Evolutionary conservation across 23 tunicate genomes (phyloP), one percentile per base, ranked within the genome.

Genomic region (Oikopleura vanhoeffeni): DNA sequence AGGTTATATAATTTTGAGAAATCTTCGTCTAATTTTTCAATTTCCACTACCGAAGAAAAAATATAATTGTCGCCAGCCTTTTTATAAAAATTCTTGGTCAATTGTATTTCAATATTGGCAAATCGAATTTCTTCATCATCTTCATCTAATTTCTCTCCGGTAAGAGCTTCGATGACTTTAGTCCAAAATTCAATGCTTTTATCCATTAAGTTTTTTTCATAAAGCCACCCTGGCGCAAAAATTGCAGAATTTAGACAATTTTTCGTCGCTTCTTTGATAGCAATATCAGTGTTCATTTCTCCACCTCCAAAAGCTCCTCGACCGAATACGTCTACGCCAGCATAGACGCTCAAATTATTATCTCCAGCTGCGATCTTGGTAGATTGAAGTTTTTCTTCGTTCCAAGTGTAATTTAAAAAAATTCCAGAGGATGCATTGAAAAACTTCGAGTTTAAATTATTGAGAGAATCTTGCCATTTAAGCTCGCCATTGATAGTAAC

Each of bases 291-390:
- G 38, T 71, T 71, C 79, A 13, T 18, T 71, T 71, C 79, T 24
- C 99, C 99, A 32, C 99, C 99, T 18, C 96, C 99, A 76, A 40
- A 88, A 42, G 85, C 58, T 0, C 91, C 91, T 41, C 99, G 41
- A 1, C 99, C 99, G 77, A 95, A 95, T 57, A 95, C 99, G 83
- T 95, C 99, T 34, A 95, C 83, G 0, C 99, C 99, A 4, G 88
- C 90, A 83, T 87, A 95, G 27, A 95, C 96, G 32, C 39, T 85
- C 40, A 40, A 36, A 30, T 49, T 24, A 39, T 13, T 33, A 1
- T 27, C 39, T 2, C 40, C 36, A 2, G 86, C 79, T 0, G 49
- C 28, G 39, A 13, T 41, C 83, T 36, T 1, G 39, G 2, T 86
- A 41, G 38, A 39, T 39, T 84, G 28, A 41, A 93, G 84, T 32